Evolutionary conservation across 1,140 invertebrate species (phyloP).

Genomic region (Asbolus verrucosus): DNA sequence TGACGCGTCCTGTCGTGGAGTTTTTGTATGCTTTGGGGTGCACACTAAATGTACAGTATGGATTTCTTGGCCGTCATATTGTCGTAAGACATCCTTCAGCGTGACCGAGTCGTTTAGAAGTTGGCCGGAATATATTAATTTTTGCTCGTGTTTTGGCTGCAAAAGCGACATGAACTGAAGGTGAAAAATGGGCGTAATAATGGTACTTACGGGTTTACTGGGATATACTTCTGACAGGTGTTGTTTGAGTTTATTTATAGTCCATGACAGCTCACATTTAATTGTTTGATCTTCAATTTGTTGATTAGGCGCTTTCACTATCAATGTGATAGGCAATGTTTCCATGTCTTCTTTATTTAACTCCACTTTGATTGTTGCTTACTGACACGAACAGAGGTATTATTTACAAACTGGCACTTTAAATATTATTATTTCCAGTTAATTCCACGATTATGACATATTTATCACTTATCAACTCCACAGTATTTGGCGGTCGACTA

Average conservation of each 20-base stretch:
- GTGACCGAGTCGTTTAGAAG: conserved; percentile 80
- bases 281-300: conserved; percentile 88
- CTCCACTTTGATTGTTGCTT: conserved; percentile 48
- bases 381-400: conserved; percentile 3
- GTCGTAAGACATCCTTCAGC: conserved; percentile 84
- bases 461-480: conserved; percentile 49
- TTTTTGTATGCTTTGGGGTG: conserved; percentile 64
- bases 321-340: conserved; percentile 73
- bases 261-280: conserved; percentile 85
- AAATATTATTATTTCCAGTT: conserved; percentile 37
- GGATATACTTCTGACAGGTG: conserved; percentile 88
- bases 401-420: conserved; percentile 40
- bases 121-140: conserved; percentile 92
- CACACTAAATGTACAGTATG: conserved; percentile 89
- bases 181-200: neutral
- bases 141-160: conserved; percentile 83
- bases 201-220: conserved; percentile 83
- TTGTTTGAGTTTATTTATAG: conserved; percentile 84
- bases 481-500: conserved; percentile 48
- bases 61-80: conserved; percentile 77
- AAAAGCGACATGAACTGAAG: conserved; percentile 56
- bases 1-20: conserved; percentile 19
- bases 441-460: conserved; percentile 37
- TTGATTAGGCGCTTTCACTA: conserved; percentile 91
- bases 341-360: conserved; percentile 62